Base-by-base conservation (phyloP, 2,113 vertebrate genomes). In the Paedocypris sp. region DNA sequence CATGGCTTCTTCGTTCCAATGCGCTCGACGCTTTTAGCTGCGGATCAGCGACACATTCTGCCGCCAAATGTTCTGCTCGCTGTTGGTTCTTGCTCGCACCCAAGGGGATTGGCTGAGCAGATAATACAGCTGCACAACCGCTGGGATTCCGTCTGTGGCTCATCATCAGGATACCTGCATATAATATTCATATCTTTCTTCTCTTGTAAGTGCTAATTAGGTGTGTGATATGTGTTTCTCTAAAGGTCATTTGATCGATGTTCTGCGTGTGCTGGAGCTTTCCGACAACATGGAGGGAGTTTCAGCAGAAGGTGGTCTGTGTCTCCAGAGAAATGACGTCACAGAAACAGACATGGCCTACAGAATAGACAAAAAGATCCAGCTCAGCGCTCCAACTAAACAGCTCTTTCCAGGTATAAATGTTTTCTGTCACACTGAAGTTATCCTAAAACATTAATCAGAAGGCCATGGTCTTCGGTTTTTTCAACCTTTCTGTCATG, bases 321-420 rank as follows among this genome's bases (percentile, higher is more conserved):
- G 93, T 36, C 77, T 75, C 8, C 82, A 75, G 56, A 78, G 86
- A 63, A 79, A 53, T 1, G 87, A 78, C 42, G n/a, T 28, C 3
- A 72, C 83, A 1, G 81, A 82, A 42, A 72, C 79, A 0, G 90
- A 92, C 62, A 62, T 83, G 19, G 91, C 93, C 12, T 92, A 87
- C 78, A 80, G 68, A 25, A 79, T 94, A 56, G 80, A 80, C 64
- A 87, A 86, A 56, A 79, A 77, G 73, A 89, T 86, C 38, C 80
- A 79, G 12, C 83, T 90, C 41, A 88, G 85, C 0, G 75, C 75
- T 2, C 88, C 91, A 41, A 92, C 91, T 0, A 71, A 70, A 45
- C 85, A 90, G 60, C 84, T 94, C 50, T 92, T 90, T 64, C 87
- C 88, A 62, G 90, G 91, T 94, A 79, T 38, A 32, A 25, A 58